These are phyloP conservation scores for Chaetodon trifasciatus DNA, from an alignment of 2,797 vertebrate species.

Conservation along the genomic window DNA sequence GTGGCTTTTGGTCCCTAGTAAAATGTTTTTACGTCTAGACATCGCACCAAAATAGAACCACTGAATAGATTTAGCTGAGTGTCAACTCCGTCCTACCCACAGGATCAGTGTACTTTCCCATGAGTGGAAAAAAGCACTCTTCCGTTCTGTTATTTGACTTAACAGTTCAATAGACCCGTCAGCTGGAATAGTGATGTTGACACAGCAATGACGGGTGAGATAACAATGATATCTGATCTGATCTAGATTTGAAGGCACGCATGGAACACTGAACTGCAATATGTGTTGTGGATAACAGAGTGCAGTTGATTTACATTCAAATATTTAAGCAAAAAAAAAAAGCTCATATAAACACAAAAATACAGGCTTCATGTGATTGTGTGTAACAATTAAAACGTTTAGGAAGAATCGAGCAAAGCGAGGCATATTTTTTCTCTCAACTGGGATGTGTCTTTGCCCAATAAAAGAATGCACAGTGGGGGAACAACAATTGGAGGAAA, in stretches of 20 bases:
- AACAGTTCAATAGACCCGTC: constrained; percentile 49
- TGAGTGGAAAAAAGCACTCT: constrained; percentile 49
- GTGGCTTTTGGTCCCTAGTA: constrained; percentile 74
- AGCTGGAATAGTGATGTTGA: constrained; percentile 48
- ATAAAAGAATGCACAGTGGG: constrained; percentile 2
- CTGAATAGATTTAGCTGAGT: constrained; percentile 68
- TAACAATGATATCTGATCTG: constrained; percentile 53
- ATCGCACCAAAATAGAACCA: constrained; percentile 75
- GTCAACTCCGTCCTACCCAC: constrained; percentile 59
- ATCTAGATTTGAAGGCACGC: constrained; percentile 27
- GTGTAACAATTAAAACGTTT: constrained; percentile 2
- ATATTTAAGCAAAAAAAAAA: constrained; percentile 22
- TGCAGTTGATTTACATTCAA: constrained; percentile 5
- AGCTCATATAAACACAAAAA: constrained; percentile 3
- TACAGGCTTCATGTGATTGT: constrained; percentile 4
- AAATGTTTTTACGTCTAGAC: constrained; percentile 84
- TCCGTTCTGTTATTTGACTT: constrained; percentile 54
- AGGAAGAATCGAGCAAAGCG: background rate
- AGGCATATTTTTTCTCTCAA: background rate
- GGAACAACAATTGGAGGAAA: constrained; percentile 43
- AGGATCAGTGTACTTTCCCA: constrained; percentile 71
- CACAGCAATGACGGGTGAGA: constrained; percentile 36
- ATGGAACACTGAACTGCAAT: constrained; percentile 9
- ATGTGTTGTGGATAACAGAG: background rate
- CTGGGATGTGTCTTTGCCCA: constrained; percentile 13